Percentiles rank a stretch among this genome's conserved stretches.
These are phyloP conservation scores for Lipophrys pholis DNA, from an alignment of 2,113 vertebrate genomes.

Conservation along the genomic window DNA sequence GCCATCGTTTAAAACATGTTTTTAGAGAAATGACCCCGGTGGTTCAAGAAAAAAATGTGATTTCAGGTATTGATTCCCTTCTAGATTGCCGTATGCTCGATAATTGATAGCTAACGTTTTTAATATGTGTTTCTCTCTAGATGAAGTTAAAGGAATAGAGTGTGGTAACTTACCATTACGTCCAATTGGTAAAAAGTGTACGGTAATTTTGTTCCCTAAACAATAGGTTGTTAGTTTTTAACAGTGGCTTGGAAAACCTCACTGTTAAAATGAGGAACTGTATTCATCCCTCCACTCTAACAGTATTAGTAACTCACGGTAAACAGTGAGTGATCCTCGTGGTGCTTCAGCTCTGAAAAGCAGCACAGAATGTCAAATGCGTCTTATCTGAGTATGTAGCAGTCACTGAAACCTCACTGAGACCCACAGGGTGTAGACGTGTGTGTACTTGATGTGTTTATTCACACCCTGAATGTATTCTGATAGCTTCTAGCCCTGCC, in stretches of 20 bases:
- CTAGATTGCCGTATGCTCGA: no score
- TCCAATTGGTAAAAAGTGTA: conserved; percentile 19
- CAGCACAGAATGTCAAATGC: conserved; percentile 23
- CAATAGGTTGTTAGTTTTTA: conserved; percentile 28
- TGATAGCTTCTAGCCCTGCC: conserved; percentile 75
- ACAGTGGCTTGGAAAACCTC: conserved; percentile 19
- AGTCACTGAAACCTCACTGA: conserved; percentile 48
- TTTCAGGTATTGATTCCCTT: not conserved
- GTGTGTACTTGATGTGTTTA: conserved; percentile 59
- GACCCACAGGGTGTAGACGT: conserved; percentile 50
- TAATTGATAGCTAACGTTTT: no score
- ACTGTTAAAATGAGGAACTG: conserved; percentile 35
- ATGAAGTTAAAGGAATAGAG: not conserved
- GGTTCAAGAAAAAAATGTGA: conserved; percentile 52
- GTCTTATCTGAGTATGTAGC: conserved; percentile 69
- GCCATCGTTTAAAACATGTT: conserved; percentile 1
- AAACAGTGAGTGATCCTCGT: conserved; percentile 11
- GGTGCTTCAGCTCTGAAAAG: conserved; percentile 12
- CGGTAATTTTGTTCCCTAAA: conserved; percentile 34
- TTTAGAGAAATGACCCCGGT: conserved; percentile 44
- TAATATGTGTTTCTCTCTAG: not conserved
- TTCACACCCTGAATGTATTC: conserved; percentile 78
- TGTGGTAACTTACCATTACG: not conserved
- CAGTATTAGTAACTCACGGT: conserved; percentile 18
- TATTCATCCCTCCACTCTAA: conserved; percentile 32